phyloP scores from a whole-genome alignment of 2,113 vertebrate genomes.

The Cercocebus atys region DNA sequence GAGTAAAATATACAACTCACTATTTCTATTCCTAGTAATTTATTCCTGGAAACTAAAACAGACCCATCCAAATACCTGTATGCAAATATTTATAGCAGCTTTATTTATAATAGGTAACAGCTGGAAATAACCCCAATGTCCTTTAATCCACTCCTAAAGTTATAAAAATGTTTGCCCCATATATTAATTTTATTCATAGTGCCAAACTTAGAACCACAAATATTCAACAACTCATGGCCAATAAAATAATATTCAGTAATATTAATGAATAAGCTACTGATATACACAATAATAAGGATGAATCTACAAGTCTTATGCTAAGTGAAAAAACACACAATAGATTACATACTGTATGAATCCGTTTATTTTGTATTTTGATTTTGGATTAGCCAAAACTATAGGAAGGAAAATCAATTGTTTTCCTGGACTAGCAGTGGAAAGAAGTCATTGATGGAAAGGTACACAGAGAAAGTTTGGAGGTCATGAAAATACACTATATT shows the following conservation, averaged over 20 bases:
- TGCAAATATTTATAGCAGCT: background rate
- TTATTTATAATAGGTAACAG: background rate
- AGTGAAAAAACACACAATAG: background rate
- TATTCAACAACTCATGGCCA: background rate
- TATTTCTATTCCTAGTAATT: background rate
- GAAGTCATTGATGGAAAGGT: background rate
- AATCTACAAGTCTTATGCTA: background rate
- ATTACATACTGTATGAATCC: background rate
- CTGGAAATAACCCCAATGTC: background rate
- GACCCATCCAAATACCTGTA: background rate
- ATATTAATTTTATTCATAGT: background rate
- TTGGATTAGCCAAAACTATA: background rate
- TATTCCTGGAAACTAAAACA: background rate
- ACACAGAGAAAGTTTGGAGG: background rate
- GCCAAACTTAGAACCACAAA: background rate
- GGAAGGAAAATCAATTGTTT: background rate
- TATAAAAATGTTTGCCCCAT: background rate
- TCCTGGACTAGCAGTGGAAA: background rate
- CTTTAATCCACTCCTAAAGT: background rate
- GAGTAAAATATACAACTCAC: background rate
- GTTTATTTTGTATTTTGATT: background rate
- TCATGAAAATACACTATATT: background rate
- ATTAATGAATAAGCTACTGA: background rate
- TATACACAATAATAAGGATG: background rate
- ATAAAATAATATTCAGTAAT: background rate